A percentile compares a stretch with the other conserved stretches of the same genome.
Evolutionary conservation across 1,140 invertebrate species (phyloP).

Genomic region (Dreissena rostriformis): DNA sequence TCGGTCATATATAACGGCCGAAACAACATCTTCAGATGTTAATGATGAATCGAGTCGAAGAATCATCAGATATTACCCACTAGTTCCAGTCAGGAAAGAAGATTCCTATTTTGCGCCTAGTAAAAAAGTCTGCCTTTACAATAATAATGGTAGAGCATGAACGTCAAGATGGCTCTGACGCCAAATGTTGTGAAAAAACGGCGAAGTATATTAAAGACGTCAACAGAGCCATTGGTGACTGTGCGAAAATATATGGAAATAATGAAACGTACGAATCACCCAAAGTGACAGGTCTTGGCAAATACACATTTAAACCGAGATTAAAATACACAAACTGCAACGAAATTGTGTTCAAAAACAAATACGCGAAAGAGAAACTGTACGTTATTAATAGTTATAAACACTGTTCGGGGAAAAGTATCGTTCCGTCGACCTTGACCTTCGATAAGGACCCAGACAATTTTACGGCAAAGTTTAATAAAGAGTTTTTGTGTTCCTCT

Average conservation of each 20-base stretch:
- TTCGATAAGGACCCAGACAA: conserved; percentile 38
- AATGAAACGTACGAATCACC: neutral
- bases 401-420: conserved; percentile 45
- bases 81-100: too few species aligned
- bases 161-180: too few species aligned
- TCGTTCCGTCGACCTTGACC: conserved; percentile 25
- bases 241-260: conserved; percentile 34
- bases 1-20: too few species aligned
- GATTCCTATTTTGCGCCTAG: too few species aligned
- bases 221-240: conserved; percentile 9
- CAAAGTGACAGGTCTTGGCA: conserved; percentile 10
- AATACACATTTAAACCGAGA: conserved; percentile 45
- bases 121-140: too few species aligned
- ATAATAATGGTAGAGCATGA: too few species aligned
- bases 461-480: conserved; percentile 29
- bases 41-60: too few species aligned
- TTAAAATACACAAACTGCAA: conserved; percentile 31
- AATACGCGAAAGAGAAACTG: conserved; percentile 24
- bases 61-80: too few species aligned
- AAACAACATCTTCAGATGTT: too few species aligned
- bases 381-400: conserved; percentile 50
- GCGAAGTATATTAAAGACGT: neutral
- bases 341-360: neutral
- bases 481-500: conserved; percentile 31
- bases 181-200: too few species aligned